Base-by-base conservation (phyloP, 2,888 invertebrate genomes). In the Phortica okadai region DNA sequence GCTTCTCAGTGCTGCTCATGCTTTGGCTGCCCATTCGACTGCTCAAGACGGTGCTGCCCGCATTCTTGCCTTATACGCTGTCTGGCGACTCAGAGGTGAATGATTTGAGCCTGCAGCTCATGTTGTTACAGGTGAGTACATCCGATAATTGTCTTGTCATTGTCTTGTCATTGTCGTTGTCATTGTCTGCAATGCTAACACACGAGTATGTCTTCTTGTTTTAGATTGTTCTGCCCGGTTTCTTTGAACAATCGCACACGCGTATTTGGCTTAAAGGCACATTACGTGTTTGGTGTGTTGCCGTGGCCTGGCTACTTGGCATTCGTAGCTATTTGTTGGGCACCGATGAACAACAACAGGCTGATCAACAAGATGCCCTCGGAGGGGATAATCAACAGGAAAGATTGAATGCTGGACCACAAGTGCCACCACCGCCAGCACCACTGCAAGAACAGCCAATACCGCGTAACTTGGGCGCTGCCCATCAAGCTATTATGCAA, bases 161-260 rank as follows among this genome's bases (percentile, higher is more conserved):
- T 54, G 8, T 25, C 33, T 8, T n/a, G n/a, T n/a, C n/a, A 33
- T 33, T 33, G 4, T 33, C 1, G n/a, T 41, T 41, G 6, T 25
- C 2, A 41, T 45, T 74, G 14, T 58, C 45, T 72, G 11, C 56
- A 14, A n/a, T 72, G 21, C 64, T 33, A n/a, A 67, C 41, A 25
- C 11, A 25, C 44, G 14, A 14, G 11, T 14, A 41, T 21, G n/a
- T 74, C 7, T 6, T 74, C 42, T 54, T 59, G 25, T 80, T 81
- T 4, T 76, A 94, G 94, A 97, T 99, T 54, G 97, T 99, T 73
- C 93, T 99, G 75, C 99, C 99, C 0, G 98, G 99, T 0, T 93
- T 99, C 59, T 92, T 99, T 77, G 99, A 99, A 89, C 99, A 99
- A 92, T 97, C 97, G 0, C 98, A 99, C 91, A 98, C 98, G 0